A percentile compares a stretch with the other conserved stretches of the same genome.
Evolutionary conservation across 1,140 invertebrate genomes (phyloP).

Genomic region (Lethocerus indicus): DNA sequence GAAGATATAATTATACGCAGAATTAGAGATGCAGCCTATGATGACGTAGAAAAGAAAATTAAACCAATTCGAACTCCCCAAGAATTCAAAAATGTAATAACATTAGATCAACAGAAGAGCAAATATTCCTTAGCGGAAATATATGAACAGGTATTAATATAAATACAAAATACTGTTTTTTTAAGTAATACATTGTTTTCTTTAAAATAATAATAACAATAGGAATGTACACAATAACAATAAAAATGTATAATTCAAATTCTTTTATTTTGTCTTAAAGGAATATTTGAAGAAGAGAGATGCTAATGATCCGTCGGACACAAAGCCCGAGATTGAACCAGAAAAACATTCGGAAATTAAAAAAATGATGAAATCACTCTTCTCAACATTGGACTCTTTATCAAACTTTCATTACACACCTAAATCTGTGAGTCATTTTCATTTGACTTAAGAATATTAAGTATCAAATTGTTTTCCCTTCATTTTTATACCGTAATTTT

Average conservation of each 20-base stretch:
- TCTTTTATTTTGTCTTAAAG: slow-evolving; percentile 19
- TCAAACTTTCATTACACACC: slow-evolving; percentile 92
- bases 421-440: slow-evolving; percentile 38
- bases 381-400: slow-evolving; percentile 79
- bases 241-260: not conserved
- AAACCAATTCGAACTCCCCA: slow-evolving; percentile 68
- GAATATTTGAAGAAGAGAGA: slow-evolving; percentile 75
- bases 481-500: no score
- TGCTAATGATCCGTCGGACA: slow-evolving; percentile 33
- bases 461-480: no score
- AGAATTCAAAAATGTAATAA: slow-evolving; percentile 78
- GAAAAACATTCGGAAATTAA: slow-evolving; percentile 60
- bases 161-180: not conserved
- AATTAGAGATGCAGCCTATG: slow-evolving; percentile 89
- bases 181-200: not conserved
- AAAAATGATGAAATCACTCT: slow-evolving; percentile 56
- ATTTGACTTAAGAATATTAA: no score
- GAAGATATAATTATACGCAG: slow-evolving; percentile 84
- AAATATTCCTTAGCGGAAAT: slow-evolving; percentile 87
- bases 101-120: slow-evolving; percentile 89
- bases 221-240: not conserved
- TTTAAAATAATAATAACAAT: not conserved
- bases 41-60: slow-evolving; percentile 83
- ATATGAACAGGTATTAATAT: slow-evolving; percentile 55
- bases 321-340: slow-evolving; percentile 45